A percentile compares a stretch with the other conserved stretches of the same genome.
These are phyloP conservation scores for Ophthalmolycus amberensis DNA, from an alignment of 2,113 vertebrate species.

Conservation along the genomic window DNA sequence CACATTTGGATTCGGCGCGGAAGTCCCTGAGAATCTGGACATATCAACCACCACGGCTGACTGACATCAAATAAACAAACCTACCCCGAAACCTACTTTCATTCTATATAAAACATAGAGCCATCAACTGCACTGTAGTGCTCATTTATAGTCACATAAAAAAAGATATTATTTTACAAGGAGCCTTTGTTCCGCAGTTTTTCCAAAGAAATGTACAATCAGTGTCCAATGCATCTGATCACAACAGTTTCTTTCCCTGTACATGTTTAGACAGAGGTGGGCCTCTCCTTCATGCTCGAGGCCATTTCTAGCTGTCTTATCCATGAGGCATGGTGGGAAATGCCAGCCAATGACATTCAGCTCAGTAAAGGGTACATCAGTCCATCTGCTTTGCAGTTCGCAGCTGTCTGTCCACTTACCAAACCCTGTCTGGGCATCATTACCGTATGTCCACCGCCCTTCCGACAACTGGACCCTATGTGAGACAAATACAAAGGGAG, in stretches of 20 bases:
- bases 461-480: slow-evolving; percentile 67
- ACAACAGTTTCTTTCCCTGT: neutral
- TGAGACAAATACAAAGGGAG: slow-evolving; percentile 72
- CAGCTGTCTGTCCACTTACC: slow-evolving; percentile 77
- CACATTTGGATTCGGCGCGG: slow-evolving; percentile 1
- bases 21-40: neutral
- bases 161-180: neutral
- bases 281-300: slow-evolving; percentile 34
- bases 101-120: neutral
- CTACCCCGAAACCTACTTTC: neutral
- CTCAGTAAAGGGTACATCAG: slow-evolving; percentile 79
- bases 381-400: slow-evolving; percentile 76
- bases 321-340: slow-evolving; percentile 67
- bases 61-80: neutral
- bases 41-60: neutral
- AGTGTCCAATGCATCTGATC: neutral
- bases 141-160: neutral
- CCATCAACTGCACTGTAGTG: neutral
- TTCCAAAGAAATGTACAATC: neutral
- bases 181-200: neutral
- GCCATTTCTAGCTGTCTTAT: slow-evolving; percentile 65
- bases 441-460: slow-evolving; percentile 64
- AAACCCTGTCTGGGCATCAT: slow-evolving; percentile 73
- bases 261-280: slow-evolving; percentile 15
- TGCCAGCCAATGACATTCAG: slow-evolving; percentile 82